A percentile compares a stretch with the other conserved stretches of the same genome.
Evolutionary conservation across 2,888 invertebrate species (phyloP).

Genomic region (Parnassius smintheus): DNA sequence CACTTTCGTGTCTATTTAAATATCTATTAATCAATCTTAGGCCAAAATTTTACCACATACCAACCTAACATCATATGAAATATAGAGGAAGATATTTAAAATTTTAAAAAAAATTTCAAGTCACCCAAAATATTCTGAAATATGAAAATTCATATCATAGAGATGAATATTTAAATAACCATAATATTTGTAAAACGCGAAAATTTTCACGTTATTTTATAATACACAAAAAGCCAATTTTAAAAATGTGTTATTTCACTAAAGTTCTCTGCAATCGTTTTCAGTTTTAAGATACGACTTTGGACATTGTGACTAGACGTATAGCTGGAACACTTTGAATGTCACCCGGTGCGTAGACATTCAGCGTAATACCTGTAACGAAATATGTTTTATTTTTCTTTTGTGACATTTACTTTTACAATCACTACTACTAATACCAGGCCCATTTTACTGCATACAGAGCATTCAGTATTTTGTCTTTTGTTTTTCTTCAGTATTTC

Average conservation of each 20-base stretch:
- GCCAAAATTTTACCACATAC: conserved; percentile 38
- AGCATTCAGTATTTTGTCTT: too few relatives aligned
- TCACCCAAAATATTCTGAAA: neutral
- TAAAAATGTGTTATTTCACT: neutral
- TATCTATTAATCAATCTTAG: conserved; percentile 33
- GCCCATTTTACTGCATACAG: too few relatives aligned
- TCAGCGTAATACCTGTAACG: conserved; percentile 11
- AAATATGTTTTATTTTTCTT: too few relatives aligned
- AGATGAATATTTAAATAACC: conserved; percentile 53
- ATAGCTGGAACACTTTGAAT: conserved; percentile 8
- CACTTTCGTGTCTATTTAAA: conserved; percentile 26
- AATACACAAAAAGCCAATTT: conserved; percentile 42
- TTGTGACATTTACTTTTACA: too few relatives aligned
- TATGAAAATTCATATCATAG: conserved; percentile 20
- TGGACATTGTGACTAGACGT: conserved; percentile 39
- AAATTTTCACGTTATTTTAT: conserved; percentile 11
- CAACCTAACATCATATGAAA: conserved; percentile 46
- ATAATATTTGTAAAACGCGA: conserved; percentile 26
- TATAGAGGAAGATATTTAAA: conserved; percentile 53
- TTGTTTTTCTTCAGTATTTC: too few relatives aligned
- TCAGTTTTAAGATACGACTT: neutral
- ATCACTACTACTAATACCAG: too few relatives aligned
- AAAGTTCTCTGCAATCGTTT: neutral
- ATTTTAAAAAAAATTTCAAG: conserved; percentile 45
- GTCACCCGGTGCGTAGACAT: conserved; percentile 8